Evolutionary conservation across 1,140 invertebrate species (phyloP), one percentile per base, ranked within the genome.

Genomic region (Sycobia sp.): DNA sequence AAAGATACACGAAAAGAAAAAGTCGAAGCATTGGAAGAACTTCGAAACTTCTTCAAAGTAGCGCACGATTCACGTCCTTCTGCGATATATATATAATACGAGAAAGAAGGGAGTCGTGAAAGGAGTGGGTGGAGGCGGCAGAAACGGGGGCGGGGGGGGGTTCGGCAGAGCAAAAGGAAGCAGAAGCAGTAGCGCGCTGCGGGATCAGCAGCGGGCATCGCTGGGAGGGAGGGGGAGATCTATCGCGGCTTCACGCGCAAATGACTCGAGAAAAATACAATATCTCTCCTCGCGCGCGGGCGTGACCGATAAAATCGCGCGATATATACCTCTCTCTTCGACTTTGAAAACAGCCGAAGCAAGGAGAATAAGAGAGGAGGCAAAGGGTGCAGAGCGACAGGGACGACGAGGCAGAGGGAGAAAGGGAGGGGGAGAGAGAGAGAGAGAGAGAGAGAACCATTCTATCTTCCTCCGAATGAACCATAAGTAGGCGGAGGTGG

Each of bases 221-320:
- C n/a, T n/a, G 8, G 3, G 16, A 7, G 16, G 22, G n/a, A 14
- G 39, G 4, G 27, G 27, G n/a, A 49, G 56, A 58, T 58, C 22
- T 25, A 59, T 50, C 47, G 36, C 23, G 36, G n/a, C 36, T 51
- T 50, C 25, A 51, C 57, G 47, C 47, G 47, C 22, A 51, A 49
- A 60, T 51, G 57, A 60, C 25, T 60, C 23, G 0, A 43, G 41
- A 60, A 60, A 60, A 60, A 60, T 57, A 57, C 55, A 41, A 56
- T 47, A 47, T 44, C 41, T 32, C 25, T 39, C 10, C 36, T 58
- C 46, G 66, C 59, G 68, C 41, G 67, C 65, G 66, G 65, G 65
- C 67, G 66, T 65, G 67, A 69, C 67, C 67, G 71, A 72, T 72
- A 65, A 67, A 66, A 71, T 70, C 69, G 65, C 69, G 66, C 69